A percentile compares a stretch with the other conserved stretches of the same genome.
Conservation (phyloP, 2,797 vertebrate species). For the Melanotaenia trifasciata region DNA sequence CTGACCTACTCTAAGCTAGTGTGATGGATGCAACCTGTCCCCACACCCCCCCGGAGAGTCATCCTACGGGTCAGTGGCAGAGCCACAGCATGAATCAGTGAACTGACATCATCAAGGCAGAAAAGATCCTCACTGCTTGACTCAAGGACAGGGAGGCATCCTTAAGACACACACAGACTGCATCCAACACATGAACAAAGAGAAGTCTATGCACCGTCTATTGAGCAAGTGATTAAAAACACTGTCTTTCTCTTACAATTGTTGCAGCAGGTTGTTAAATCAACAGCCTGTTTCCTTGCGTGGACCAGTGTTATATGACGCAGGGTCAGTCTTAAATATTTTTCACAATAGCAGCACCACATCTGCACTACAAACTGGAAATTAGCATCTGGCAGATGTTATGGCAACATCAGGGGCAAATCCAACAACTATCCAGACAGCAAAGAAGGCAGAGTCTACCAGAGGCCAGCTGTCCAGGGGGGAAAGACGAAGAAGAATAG, state of each 20-base stretch:
- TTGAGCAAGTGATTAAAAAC: conserved; percentile 28
- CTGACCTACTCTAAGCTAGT: conserved; percentile 38
- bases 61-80: conserved; percentile 73
- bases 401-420: conserved; percentile 39
- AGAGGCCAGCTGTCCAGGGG: conserved; percentile 51
- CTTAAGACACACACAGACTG: conserved; percentile 33
- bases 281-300: neutral
- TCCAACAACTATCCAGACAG: conserved; percentile 40
- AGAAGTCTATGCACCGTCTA: conserved; percentile 25
- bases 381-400: conserved; percentile 62
- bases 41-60: conserved; percentile 40
- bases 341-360: conserved; percentile 9
- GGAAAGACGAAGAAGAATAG: conserved; percentile 33
- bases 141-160: conserved; percentile 60
- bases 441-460: conserved; percentile 28
- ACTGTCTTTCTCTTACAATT: conserved; percentile 23
- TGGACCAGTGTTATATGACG: conserved; percentile 16
- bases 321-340: conserved; percentile 21
- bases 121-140: conserved; percentile 61
- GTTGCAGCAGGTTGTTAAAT: conserved; percentile 17
- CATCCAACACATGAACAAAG: conserved; percentile 39
- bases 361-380: conserved; percentile 38
- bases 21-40: conserved; percentile 73
- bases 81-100: conserved; percentile 71
- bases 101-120: conserved; percentile 58